Percentiles rank a stretch among this genome's conserved stretches.
phyloP scores from a whole-genome alignment of 2,888 invertebrate genomes.

The Lamellibrachia columna region DNA sequence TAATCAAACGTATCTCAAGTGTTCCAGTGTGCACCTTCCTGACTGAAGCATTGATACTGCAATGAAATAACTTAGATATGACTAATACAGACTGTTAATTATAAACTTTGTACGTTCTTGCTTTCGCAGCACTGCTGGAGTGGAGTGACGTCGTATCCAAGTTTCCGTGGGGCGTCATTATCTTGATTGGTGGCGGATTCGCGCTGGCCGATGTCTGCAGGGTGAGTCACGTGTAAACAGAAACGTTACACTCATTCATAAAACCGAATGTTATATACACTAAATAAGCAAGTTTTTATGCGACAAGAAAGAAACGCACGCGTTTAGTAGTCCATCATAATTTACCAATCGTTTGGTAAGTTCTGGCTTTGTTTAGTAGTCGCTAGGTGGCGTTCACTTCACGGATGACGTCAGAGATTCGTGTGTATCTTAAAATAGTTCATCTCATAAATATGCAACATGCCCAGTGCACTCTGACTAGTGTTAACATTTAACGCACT shows the following conservation, averaged over 20 bases:
- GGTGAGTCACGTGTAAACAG: constrained; percentile 50
- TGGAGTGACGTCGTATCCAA: constrained; percentile 31
- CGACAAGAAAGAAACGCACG: not conserved
- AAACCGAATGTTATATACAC: not conserved
- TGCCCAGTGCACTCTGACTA: no score
- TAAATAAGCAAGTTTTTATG: not conserved
- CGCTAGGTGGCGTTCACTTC: no score
- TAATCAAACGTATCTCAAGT: no score
- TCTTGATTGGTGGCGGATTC: constrained; percentile 85
- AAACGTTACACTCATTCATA: not conserved
- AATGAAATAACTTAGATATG: no score
- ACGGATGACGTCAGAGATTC: no score
- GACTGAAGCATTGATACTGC: no score
- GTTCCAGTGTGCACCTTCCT: no score
- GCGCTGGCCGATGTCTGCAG: constrained; percentile 87
- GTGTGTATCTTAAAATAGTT: no score
- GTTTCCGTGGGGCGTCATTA: constrained; percentile 87
- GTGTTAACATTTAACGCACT: no score
- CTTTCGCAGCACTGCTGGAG: constrained; percentile 25
- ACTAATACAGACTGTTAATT: no score
- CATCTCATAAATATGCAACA: no score
- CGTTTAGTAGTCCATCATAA: not conserved
- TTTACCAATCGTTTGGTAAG: not conserved
- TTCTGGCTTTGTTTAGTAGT: no score
- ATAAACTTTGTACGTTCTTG: not conserved